Evolutionary conservation across 1,140 invertebrate species (phyloP), one percentile per base, ranked within the genome.

Genomic region (Sitophilus oryzae): DNA sequence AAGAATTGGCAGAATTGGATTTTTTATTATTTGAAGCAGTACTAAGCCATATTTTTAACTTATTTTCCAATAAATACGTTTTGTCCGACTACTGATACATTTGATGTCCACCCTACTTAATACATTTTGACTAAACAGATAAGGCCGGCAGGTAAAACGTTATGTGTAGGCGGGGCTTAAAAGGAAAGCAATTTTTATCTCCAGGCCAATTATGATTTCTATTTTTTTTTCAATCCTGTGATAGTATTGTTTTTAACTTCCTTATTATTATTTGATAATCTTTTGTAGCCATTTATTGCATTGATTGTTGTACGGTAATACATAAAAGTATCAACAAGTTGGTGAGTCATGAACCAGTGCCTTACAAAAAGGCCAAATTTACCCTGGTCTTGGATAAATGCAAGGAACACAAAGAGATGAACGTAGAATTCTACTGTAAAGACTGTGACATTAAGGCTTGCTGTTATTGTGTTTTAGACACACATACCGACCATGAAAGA

Each of bases 401-500:
- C 36, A 14, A 0, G 0, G 43, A 55, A 21, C 60, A 61, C 38
- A 38, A 45, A 11, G 22, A 47, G 2, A 58, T 58, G 52, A 19
- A 52, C 14, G 15, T 58, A 8, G 60, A 61, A 22, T 56, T 58
- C 16, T 58, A 41, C 16, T 61, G 60, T 35, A 58, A 54, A 16
- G 35, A 18, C 5, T 61, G 60, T 16, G 37, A 52, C 15, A 14
- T 43, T 20, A 34, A 22, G 9, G 48, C 36, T 21, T 61, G 60
- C 38, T 61, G 60, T 20, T 61, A 61, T 36, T 58, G 60, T 30
- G 40, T 52, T 10, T 19, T 61, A 2, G 47, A 58, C 5, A 51
- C 52, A 15, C 60, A 61, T 42, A 22, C 23, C 6, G 44, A 42
- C 25, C 56, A 61, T 34, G 47, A 58, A 22, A 47, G 52, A 20